Evolutionary conservation across 2,113 vertebrate species (phyloP).

Genomic region (Cynoglossus semilaevis): DNA sequence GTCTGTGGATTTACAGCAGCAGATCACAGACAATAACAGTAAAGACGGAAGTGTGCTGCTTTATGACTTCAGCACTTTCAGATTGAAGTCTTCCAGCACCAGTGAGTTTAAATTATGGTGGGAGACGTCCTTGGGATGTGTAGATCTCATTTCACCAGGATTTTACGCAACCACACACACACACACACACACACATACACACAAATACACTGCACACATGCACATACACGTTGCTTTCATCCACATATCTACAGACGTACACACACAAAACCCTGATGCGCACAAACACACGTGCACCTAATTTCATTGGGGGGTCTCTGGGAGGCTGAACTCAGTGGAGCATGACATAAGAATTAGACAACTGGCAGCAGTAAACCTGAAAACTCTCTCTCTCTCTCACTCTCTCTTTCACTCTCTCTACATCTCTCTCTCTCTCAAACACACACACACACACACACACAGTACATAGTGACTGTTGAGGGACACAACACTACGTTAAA

Average conservation of each 20-base stretch:
- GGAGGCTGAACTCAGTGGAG: conserved; percentile 63
- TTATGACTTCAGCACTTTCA: conserved; percentile 73
- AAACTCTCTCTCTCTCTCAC: conserved; percentile 35
- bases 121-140: conserved; percentile 76
- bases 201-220: conserved; percentile 5
- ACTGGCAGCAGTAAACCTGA: conserved; percentile 69
- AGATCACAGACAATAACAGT: conserved; percentile 70
- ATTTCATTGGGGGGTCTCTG: conserved; percentile 68
- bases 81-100: conserved; percentile 72
- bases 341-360: conserved; percentile 73
- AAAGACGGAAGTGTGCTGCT: conserved; percentile 67
- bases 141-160: conserved; percentile 73
- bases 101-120: conserved; percentile 75
- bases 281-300: conserved; percentile 35
- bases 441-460: conserved; percentile 24
- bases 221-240: not conserved
- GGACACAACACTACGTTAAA: conserved; percentile 42
- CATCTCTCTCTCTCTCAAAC: conserved; percentile 2
- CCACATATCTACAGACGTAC: not conserved
- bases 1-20: conserved; percentile 62
- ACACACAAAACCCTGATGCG: not conserved
- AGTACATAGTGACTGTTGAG: conserved; percentile 22
- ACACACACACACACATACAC: conserved; percentile 7
- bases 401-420: not conserved
- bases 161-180: conserved; percentile 18